A percentile compares a stretch with the other conserved stretches of the same genome.
phyloP scores from a whole-genome alignment of 2,113 vertebrate genomes.

The Stegostoma tigrinum region DNA sequence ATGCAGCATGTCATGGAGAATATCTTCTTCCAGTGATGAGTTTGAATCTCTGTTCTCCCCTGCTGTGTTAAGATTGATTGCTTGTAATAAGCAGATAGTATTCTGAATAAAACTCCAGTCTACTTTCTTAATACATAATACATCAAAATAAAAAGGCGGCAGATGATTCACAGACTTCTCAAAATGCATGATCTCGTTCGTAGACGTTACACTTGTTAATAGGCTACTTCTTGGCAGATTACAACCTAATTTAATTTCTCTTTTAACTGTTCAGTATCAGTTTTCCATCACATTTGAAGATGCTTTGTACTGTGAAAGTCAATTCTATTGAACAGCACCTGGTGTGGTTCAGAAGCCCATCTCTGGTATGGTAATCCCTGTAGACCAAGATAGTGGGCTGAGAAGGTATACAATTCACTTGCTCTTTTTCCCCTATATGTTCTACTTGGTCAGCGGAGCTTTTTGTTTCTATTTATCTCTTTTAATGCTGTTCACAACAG shows the following conservation, averaged over 20 bases:
- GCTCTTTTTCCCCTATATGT: neutral
- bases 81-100: neutral
- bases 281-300: neutral
- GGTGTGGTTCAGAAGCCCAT: neutral
- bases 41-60: neutral
- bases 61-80: conserved; percentile 35
- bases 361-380: neutral
- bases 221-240: neutral
- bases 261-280: neutral
- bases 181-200: conserved; percentile 1
- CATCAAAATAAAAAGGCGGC: conserved; percentile 24
- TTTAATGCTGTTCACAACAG: neutral
- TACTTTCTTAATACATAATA: conserved; percentile 28
- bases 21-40: neutral
- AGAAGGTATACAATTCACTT: neutral
- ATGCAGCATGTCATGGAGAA: neutral
- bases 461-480: neutral
- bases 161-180: neutral
- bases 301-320: neutral
- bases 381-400: neutral
- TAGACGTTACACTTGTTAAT: neutral
- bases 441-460: too few relatives aligned
- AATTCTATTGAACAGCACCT: neutral
- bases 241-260: neutral
- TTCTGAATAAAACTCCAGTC: neutral